A percentile compares a stretch with the other conserved stretches of the same genome.
Evolutionary conservation across 2,888 invertebrate genomes (phyloP).

Genomic region (Drosophila recens): DNA sequence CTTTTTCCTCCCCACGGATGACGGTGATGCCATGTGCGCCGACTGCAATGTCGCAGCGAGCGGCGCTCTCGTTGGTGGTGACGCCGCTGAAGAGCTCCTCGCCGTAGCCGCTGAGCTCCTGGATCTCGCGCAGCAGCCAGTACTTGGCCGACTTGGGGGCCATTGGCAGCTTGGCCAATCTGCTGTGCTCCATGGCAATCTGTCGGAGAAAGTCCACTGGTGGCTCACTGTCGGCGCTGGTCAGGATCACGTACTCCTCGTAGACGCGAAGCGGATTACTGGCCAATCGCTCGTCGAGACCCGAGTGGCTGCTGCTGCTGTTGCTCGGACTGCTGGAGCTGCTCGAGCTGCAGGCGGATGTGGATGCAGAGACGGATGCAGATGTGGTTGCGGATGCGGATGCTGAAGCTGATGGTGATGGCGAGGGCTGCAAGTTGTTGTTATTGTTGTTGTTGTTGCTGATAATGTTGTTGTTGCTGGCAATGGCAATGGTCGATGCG

Average conservation of each 20-base stretch:
- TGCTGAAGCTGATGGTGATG: slow-evolving; percentile 47
- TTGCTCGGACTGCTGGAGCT: slow-evolving; percentile 61
- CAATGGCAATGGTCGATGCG: not conserved
- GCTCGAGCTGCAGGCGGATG: slow-evolving; percentile 45
- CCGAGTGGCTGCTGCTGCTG: slow-evolving; percentile 63
- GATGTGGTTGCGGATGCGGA: slow-evolving; percentile 42
- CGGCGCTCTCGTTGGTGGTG: slow-evolving; percentile 82
- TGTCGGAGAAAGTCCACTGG: slow-evolving; percentile 83
- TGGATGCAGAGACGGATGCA: slow-evolving; percentile 37
- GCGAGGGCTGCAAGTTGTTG: slow-evolving; percentile 36
- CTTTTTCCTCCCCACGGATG: slow-evolving; percentile 89
- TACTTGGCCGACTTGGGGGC: slow-evolving; percentile 92
- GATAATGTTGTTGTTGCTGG: slow-evolving; percentile 3
- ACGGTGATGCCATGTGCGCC: slow-evolving; percentile 94
- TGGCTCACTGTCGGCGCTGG: slow-evolving; percentile 63
- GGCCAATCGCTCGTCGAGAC: slow-evolving; percentile 68
- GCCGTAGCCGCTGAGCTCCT: slow-evolving; percentile 90
- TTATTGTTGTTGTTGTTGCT: slow-evolving; percentile 5
- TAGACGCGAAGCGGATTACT: slow-evolving; percentile 82
- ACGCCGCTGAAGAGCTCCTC: slow-evolving; percentile 93
- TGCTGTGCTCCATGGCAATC: slow-evolving; percentile 84
- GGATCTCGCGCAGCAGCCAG: slow-evolving; percentile 92
- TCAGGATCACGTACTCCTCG: slow-evolving; percentile 82
- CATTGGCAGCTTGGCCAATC: slow-evolving; percentile 87
- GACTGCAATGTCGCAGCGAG: slow-evolving; percentile 88